Base-by-base conservation (phyloP, 1,140 invertebrate species). In the Temnothorax nylanderi region DNA sequence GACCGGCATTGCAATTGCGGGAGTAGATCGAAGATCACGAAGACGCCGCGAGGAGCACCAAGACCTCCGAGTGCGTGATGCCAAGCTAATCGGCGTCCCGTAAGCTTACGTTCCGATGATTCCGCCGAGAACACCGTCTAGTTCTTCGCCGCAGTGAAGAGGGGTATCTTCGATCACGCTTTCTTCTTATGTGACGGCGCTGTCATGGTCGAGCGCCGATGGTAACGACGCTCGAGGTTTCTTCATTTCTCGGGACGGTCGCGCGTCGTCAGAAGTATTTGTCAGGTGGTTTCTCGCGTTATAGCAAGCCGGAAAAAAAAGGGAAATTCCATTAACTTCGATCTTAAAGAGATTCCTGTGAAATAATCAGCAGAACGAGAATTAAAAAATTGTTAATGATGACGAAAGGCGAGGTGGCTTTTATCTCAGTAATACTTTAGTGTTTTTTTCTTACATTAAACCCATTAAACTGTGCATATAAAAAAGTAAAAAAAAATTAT, bases 221-320 rank as follows among this genome's bases (percentile, higher is more conserved):
- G 87, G 80, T 84, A 89, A 90, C 71, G 77, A 89, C 41, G 69
- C 80, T 86, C 87, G 82, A 65, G 86, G 85, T 89, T 91, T 92
- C 88, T 87, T 78, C 80, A 86, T 86, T 88, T 72, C 56, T 86
- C 65, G 32, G 64, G 65, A 21, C 76, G 21, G 21, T 71, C 64
- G 34, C 21, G 26, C 65, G 58, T 78, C 64, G 56, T 86, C 65
- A 51, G 32, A 60, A 72, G 56, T 65, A 54, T 78, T 88, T 74
- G 82, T 78, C 82, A 41, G 37, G 5, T 47, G 67, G 56, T 72
- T 82, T 82, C 67, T 82, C 80, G 51, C 37, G 65, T 72, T 72
- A 69, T 47, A 72, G 13, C 11, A 26, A 65, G 60, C 18, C 6
- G 21, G 21, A 21, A 16, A 21, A n/a, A n/a, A 21, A 56, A 64